Percentiles rank a stretch among this genome's conserved stretches.
Evolutionary conservation across 1,140 invertebrate species (phyloP).

Genomic region (Drosophila ercepeae): DNA sequence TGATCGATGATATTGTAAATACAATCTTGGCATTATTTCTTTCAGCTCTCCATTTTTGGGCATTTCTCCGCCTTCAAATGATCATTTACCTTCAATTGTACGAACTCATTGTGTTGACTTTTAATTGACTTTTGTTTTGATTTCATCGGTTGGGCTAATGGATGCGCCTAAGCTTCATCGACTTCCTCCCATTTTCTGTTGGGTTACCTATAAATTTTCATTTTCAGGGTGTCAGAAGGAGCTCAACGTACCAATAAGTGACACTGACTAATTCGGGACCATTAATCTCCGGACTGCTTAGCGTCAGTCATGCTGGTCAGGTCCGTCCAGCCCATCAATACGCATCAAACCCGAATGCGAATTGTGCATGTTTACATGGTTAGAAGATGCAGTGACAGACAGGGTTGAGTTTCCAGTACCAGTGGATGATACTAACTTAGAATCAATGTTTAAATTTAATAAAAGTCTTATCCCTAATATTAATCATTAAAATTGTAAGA

Average conservation of each 20-base stretch:
- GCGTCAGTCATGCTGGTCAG: slow-evolving; percentile 55
- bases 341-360: slow-evolving; percentile 66
- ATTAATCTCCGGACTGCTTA: slow-evolving; percentile 78
- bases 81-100: slow-evolving; percentile 61
- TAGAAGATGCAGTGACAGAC: slow-evolving; percentile 30
- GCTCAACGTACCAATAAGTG: slow-evolving; percentile 59
- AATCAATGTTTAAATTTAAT: too few relatives aligned
- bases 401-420: neutral
- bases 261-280: slow-evolving; percentile 74
- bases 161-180: slow-evolving; percentile 26
- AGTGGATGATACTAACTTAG: too few relatives aligned
- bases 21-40: slow-evolving; percentile 79
- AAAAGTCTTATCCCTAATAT: too few relatives aligned
- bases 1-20: slow-evolving; percentile 73
- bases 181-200: slow-evolving; percentile 5
- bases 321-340: slow-evolving; percentile 58
- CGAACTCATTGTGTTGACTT: slow-evolving; percentile 50
- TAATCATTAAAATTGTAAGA: too few relatives aligned
- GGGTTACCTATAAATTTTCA: neutral
- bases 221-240: slow-evolving; percentile 12
- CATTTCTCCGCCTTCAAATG: slow-evolving; percentile 20
- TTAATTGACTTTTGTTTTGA: slow-evolving; percentile 72
- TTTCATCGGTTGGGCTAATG: slow-evolving; percentile 41
- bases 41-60: slow-evolving; percentile 42
- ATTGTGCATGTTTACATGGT: slow-evolving; percentile 36